A percentile compares a stretch with the other conserved stretches of the same genome.
Conservation (phyloP, 1,140 invertebrate species). For the Nomia melanderi region DNA sequence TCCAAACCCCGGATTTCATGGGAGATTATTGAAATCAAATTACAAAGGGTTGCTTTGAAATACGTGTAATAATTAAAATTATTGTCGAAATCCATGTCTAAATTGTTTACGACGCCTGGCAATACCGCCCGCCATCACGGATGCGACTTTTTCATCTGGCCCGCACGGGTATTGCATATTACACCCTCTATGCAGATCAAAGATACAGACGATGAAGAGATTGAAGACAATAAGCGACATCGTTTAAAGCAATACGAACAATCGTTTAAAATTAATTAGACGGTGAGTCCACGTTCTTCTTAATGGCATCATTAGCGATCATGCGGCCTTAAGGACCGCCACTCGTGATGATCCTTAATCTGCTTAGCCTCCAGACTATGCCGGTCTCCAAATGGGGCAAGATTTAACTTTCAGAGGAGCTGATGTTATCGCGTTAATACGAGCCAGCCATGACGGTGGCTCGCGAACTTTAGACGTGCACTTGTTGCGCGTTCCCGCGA, state of each 20-base stretch:
- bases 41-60: no score
- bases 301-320: conserved; percentile 2
- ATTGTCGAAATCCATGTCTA: no score
- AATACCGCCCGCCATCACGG: no score
- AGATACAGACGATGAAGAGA: neutral
- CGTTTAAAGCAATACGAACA: neutral
- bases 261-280: conserved; percentile 14
- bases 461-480: conserved; percentile 26
- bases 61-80: no score
- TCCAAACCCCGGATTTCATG: no score
- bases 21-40: no score
- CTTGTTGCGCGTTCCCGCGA: conserved; percentile 18
- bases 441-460: conserved; percentile 27
- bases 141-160: no score
- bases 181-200: neutral
- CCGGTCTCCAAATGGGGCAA: conserved; percentile 33
- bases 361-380: conserved; percentile 40
- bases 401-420: conserved; percentile 44
- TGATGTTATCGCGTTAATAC: conserved; percentile 26
- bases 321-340: conserved; percentile 28
- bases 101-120: no score
- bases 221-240: neutral
- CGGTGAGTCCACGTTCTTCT: neutral
- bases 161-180: neutral
- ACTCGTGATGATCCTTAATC: conserved; percentile 41